Evolutionary conservation across 2,113 vertebrate species (phyloP), one percentile per base, ranked within the genome.

Genomic region (Peromyscus polionotus): DNA sequence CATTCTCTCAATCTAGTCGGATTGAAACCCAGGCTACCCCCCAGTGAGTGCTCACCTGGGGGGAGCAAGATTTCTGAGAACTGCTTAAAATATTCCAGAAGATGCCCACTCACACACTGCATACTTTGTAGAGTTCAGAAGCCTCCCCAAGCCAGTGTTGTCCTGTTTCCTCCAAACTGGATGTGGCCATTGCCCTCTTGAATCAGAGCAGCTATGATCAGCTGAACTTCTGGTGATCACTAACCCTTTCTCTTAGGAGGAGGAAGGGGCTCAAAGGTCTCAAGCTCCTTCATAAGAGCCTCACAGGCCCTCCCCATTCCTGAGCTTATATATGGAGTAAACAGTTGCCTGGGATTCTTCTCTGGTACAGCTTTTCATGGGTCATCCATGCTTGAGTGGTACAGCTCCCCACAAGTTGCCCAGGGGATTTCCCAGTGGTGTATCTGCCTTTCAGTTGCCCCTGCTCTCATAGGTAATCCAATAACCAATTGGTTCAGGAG

Each of bases 81-180:
- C 13, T 42, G 72, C 94, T 72, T 77, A 26, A 57, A 48, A 61
- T 19, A 31, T 63, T 90, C 91, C 92, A 42, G 48, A 92, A 94
- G 79, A 90, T 59, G 39, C 73, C 83, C 31, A 85, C 5, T 90
- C 72, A 70, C 24, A 11, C 45, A 54, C 7, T 45, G 73, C 5
- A 67, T 20, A 61, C 45, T 76, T 88, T 70, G 80, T 24, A 83
- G 90, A 57, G 20, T 42, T 65, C 48, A 68, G 42, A 59, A 36
- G 14, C 31, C 48, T 93, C 14, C 31, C 11, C 63, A 39, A 76
- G 20, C 51, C 84, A 88, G n/a, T 3, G 26, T 12, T 31, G 12
- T 20, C 11, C 8, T 57, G 14, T n/a, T n/a, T n/a, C 33, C 79
- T 81, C 51, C 11, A 5, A 22, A 83, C 19, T 83, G 2, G 79